Evolutionary conservation across 2,888 invertebrate genomes (phyloP).

Genomic region (Athalia rosae): DNA sequence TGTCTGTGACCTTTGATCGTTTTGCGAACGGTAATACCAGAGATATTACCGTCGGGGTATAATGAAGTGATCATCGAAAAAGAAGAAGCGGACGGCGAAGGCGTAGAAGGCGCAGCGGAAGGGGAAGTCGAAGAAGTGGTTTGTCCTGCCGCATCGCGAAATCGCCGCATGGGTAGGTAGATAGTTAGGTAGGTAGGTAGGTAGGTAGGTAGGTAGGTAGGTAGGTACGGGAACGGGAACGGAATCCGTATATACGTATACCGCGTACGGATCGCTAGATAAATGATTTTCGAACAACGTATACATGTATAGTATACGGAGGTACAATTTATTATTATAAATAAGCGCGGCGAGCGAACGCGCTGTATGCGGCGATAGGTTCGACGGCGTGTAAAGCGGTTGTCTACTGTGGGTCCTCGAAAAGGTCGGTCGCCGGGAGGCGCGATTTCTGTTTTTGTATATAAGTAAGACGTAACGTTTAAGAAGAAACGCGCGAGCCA

Average conservation of each 20-base stretch:
- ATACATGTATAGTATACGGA: too few relatives aligned
- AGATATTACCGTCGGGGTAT: constrained; percentile 18
- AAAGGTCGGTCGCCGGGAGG: constrained; percentile 34
- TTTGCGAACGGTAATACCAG: constrained; percentile 32
- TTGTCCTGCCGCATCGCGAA: constrained; percentile 1
- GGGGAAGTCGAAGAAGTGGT: neutral
- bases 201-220: too few relatives aligned
- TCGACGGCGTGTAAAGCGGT: neutral
- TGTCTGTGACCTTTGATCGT: constrained; percentile 32
- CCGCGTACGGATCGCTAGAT: neutral
- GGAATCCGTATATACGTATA: too few relatives aligned
- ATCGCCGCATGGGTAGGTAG: neutral
- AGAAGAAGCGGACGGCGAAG: too few relatives aligned
- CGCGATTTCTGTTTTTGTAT: constrained; percentile 14
- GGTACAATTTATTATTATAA: neutral
- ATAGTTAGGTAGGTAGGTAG: too few relatives aligned
- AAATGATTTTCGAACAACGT: neutral
- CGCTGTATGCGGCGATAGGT: constrained; percentile 51
- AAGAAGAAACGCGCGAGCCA: constrained; percentile 36
- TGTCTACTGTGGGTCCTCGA: constrained; percentile 2
- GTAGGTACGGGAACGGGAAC: too few relatives aligned
- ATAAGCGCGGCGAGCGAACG: constrained; percentile 19
- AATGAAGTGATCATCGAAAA: constrained; percentile 34
- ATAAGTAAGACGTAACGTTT: constrained; percentile 33
- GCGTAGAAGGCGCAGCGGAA: too few relatives aligned